Conservation (phyloP, 2,888 invertebrate species). For the Ditylenchus weischeri region DNA sequence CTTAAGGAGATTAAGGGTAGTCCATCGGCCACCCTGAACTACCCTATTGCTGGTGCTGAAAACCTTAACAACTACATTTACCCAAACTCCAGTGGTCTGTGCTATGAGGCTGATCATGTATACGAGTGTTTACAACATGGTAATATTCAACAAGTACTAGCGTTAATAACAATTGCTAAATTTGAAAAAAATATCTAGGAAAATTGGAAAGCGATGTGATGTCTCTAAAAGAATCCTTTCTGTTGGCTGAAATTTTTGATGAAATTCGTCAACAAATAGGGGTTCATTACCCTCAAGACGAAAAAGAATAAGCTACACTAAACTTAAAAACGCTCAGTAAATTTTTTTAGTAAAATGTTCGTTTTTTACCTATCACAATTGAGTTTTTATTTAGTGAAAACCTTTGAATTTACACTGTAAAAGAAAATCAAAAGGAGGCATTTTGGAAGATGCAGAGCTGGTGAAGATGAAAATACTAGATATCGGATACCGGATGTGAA, state of each 20-base stretch:
- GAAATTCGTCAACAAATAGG: constrained; percentile 27
- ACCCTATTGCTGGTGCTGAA: constrained; percentile 15
- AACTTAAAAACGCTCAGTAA: too few relatives aligned
- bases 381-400: too few relatives aligned
- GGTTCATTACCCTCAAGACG: constrained; percentile 27
- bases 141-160: not conserved
- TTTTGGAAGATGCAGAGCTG: too few relatives aligned
- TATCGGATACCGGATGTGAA: too few relatives aligned
- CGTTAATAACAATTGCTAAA: not conserved
- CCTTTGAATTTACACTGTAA: too few relatives aligned
- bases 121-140: constrained; percentile 28
- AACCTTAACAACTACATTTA: constrained; percentile 13
- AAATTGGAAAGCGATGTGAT: constrained; percentile 34
- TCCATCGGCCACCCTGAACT: constrained; percentile 15
- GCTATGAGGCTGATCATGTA: constrained; percentile 39
- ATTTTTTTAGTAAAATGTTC: too few relatives aligned
- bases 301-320: not conserved
- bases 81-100: constrained; percentile 25
- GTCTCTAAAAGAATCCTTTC: constrained; percentile 24
- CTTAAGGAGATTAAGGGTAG: constrained; percentile 11
- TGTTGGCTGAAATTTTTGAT: constrained; percentile 27
- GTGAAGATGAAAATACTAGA: too few relatives aligned
- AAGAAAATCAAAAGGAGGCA: too few relatives aligned
- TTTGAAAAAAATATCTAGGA: constrained; percentile 14
- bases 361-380: too few relatives aligned